phyloP scores from a whole-genome alignment of 1,140 invertebrate species.

The Planococcus citri region DNA sequence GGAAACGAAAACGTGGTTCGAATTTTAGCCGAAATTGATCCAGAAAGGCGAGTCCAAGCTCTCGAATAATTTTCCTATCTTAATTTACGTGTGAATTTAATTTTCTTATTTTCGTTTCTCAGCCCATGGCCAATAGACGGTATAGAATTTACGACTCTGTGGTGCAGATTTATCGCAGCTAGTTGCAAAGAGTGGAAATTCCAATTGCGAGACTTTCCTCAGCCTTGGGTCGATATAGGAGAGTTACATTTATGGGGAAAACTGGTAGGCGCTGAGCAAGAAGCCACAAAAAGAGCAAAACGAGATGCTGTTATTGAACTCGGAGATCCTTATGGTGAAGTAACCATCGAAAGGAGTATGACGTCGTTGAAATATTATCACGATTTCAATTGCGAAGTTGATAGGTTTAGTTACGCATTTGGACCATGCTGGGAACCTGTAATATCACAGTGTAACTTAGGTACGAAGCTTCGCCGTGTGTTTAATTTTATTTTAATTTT shows the following conservation, averaged over 20 bases:
- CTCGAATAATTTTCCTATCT: not conserved
- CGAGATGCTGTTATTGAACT: constrained; percentile 56
- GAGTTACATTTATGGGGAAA: constrained; percentile 77
- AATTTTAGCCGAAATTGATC: constrained; percentile 67
- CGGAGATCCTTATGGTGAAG: constrained; percentile 58
- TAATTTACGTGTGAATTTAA: not conserved
- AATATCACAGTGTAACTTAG: constrained; percentile 85
- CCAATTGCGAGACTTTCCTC: constrained; percentile 89
- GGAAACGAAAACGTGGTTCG: constrained; percentile 62
- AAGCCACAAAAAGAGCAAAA: constrained; percentile 61
- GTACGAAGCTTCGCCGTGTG: constrained; percentile 37
- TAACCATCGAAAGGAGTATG: constrained; percentile 71
- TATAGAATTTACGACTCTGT: constrained; percentile 80
- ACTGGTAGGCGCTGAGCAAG: constrained; percentile 77
- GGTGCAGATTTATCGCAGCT: constrained; percentile 74
- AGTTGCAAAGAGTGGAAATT: constrained; percentile 74
- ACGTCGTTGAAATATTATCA: constrained; percentile 94
- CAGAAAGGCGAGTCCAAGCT: constrained; percentile 42
- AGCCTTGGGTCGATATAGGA: constrained; percentile 72
- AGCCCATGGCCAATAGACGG: constrained; percentile 84
- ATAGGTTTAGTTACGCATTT: constrained; percentile 80
- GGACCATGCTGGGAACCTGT: constrained; percentile 98
- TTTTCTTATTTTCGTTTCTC: too few relatives aligned
- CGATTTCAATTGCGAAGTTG: constrained; percentile 89
- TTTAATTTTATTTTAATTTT: not conserved